Evolutionary conservation across 2,113 vertebrate species (phyloP).

Genomic region (Andinoacara biseriatus): DNA sequence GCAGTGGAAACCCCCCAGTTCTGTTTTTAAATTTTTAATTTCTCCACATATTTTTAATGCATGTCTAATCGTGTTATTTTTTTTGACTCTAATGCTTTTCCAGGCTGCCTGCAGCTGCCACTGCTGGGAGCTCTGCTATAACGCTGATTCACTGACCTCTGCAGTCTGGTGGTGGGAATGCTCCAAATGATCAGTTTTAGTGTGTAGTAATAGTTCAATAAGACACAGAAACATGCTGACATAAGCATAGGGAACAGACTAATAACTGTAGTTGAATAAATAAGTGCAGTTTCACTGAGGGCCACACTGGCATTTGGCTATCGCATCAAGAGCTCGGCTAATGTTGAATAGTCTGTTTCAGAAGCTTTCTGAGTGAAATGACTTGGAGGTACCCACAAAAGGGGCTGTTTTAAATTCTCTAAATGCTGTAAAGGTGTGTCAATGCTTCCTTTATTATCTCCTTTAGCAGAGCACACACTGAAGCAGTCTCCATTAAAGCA

Average conservation of each 20-base stretch:
- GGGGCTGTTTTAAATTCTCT: not conserved
- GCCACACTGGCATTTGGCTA: not conserved
- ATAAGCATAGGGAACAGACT: not conserved
- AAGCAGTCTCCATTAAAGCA: not conserved
- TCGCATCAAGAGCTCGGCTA: not conserved
- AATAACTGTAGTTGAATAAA: not conserved
- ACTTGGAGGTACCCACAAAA: not conserved
- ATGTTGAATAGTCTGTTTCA: not conserved
- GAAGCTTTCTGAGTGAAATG: not conserved
- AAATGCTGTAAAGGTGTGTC: not conserved
- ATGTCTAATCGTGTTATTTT: not conserved
- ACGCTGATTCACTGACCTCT: constrained; percentile 73
- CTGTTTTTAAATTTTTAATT: not conserved
- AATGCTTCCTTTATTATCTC: not conserved
- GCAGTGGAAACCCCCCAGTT: not conserved
- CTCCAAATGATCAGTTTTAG: constrained; percentile 1
- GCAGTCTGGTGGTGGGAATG: constrained; percentile 60
- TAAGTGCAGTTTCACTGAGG: not conserved
- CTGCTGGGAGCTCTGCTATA: constrained; percentile 28
- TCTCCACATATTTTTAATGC: not conserved
- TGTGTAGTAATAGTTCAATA: not conserved
- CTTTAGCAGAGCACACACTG: not conserved
- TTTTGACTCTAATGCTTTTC: constrained; percentile 19
- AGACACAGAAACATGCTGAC: not conserved
- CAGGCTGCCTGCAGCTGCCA: constrained; percentile 47